A percentile compares a stretch with the other conserved stretches of the same genome.
phyloP scores from a whole-genome alignment of 2,113 vertebrate species.

The Chrysemys picta region DNA sequence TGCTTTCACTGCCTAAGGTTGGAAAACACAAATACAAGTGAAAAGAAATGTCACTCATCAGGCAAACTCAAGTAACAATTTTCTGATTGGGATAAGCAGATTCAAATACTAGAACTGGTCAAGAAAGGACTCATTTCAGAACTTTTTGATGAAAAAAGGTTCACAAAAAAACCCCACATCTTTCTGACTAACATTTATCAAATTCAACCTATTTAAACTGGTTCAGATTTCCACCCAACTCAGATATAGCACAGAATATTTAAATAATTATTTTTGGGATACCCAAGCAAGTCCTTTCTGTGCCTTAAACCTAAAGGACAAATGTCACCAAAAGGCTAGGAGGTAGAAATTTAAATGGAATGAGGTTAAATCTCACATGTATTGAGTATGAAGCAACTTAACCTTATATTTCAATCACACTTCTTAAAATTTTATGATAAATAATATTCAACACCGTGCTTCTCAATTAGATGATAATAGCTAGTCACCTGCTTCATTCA shows the following conservation, averaged over 20 bases:
- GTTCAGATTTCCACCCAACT: constrained; percentile 18
- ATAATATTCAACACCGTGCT: neutral
- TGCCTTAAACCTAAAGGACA: neutral
- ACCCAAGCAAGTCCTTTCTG: constrained; percentile 42
- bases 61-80: neutral
- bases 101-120: neutral
- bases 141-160: neutral
- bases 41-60: neutral
- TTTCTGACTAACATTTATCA: neutral
- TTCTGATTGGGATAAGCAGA: neutral
- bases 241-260: neutral
- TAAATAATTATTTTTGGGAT: neutral
- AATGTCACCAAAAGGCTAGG: constrained; percentile 11
- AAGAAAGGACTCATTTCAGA: neutral
- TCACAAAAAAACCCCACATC: rapidly evolving
- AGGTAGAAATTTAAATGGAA: neutral
- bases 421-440: neutral
- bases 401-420: neutral
- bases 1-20: neutral
- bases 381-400: constrained; percentile 9
- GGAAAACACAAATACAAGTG: neutral
- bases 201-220: neutral
- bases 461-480: neutral
- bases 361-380: neutral
- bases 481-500: constrained; percentile 41